These are phyloP conservation scores for Corythaixoides concolor DNA, from an alignment of 2,113 vertebrate genomes.

Conservation along the genomic window DNA sequence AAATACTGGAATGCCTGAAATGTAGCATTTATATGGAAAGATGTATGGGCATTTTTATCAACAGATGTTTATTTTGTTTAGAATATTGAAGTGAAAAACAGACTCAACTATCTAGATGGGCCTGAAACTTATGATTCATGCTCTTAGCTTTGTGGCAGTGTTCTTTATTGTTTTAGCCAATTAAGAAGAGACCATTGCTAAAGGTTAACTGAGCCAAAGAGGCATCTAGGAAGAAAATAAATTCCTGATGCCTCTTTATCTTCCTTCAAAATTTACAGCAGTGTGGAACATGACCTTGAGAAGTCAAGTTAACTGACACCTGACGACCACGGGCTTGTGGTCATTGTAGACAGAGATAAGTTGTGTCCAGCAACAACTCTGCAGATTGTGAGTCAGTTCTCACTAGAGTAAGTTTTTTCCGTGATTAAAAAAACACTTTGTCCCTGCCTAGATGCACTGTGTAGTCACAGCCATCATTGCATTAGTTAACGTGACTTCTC, in stretches of 20 bases:
- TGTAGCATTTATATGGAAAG: background rate
- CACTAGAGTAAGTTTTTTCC: background rate
- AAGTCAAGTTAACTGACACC: background rate
- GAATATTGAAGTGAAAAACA: background rate
- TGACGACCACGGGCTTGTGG: background rate
- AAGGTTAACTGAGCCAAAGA: slow-evolving; percentile 54
- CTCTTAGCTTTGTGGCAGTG: background rate
- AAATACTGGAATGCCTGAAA: background rate
- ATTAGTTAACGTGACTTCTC: slow-evolving; percentile 42
- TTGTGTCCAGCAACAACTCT: background rate
- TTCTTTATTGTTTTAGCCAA: slow-evolving; percentile 47
- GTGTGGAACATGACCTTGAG: slow-evolving; percentile 6
- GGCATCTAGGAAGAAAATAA: slow-evolving; percentile 40
- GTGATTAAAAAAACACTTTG: slow-evolving; percentile 4
- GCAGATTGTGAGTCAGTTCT: slow-evolving; percentile 15
- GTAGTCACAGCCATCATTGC: background rate
- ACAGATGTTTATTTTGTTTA: background rate
- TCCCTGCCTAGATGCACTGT: background rate
- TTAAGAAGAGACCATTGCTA: slow-evolving; percentile 30
- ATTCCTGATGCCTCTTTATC: slow-evolving; percentile 27
- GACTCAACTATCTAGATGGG: background rate
- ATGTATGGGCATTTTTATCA: background rate
- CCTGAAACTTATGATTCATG: slow-evolving; percentile 36
- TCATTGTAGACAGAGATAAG: background rate
- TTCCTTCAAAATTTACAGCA: slow-evolving; percentile 41